phyloP scores from a whole-genome alignment of 2,113 vertebrate genomes.

The Acrocephalus kingi region DNA sequence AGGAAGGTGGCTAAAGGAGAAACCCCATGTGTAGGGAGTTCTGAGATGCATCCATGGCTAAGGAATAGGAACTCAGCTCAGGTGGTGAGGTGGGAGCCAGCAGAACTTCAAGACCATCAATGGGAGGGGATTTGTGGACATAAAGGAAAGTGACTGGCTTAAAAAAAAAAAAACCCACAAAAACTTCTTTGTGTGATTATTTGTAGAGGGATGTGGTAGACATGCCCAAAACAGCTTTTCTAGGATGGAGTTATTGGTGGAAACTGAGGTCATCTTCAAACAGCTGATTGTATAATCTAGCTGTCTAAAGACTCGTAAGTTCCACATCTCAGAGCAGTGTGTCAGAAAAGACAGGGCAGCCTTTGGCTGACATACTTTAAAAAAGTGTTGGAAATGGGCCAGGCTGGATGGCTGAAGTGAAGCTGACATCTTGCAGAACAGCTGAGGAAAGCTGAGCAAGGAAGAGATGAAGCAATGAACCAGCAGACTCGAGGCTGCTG shows the following conservation, averaged over 20 bases:
- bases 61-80: background rate
- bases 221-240: background rate
- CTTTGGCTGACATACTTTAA: background rate
- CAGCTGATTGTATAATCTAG: background rate
- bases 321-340: background rate
- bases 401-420: background rate
- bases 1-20: background rate
- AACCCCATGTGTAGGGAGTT: rapidly evolving
- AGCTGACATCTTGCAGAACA: background rate
- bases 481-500: rapidly evolving
- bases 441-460: background rate
- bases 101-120: background rate
- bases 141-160: background rate
- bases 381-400: background rate
- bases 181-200: background rate
- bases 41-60: background rate
- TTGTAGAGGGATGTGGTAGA: background rate
- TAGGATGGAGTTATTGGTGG: background rate
- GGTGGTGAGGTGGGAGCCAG: background rate
- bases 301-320: background rate
- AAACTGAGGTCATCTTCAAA: background rate
- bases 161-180: background rate
- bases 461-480: background rate
- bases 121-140: background rate
- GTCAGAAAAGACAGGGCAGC: background rate